A percentile compares a stretch with the other conserved stretches of the same genome.
phyloP scores from a whole-genome alignment of 2,797 vertebrate species.

The Miichthys miiuy region DNA sequence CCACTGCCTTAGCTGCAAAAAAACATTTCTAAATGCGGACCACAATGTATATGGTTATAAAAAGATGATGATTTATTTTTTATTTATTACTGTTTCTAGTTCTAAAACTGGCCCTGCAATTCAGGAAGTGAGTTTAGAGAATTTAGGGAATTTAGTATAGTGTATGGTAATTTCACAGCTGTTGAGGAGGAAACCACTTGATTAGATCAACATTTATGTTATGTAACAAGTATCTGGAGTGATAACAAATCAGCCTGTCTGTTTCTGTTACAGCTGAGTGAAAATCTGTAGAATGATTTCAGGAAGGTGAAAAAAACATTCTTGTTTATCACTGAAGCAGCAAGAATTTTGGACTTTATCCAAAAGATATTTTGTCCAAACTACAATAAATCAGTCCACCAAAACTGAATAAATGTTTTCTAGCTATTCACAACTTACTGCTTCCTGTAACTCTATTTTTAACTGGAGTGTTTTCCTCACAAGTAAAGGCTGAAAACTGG shows the following conservation, averaged over 20 bases:
- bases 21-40: not conserved
- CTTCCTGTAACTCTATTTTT: not conserved
- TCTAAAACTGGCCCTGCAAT: not conserved
- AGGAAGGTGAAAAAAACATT: not conserved
- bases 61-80: not conserved
- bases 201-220: not conserved
- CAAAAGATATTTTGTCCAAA: not conserved
- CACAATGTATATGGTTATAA: not conserved
- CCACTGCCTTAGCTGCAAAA: not conserved
- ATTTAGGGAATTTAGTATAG: not conserved
- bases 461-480: not conserved
- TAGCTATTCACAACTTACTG: not conserved
- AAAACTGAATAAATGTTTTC: not conserved
- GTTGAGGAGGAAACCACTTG: not conserved
- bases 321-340: not conserved
- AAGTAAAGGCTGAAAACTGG: not conserved
- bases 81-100: conserved; percentile 1
- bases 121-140: not conserved
- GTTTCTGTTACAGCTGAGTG: not conserved
- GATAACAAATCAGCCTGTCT: not conserved
- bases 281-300: not conserved
- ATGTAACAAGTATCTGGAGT: not conserved
- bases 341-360: not conserved
- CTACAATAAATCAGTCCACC: not conserved
- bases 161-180: not conserved